Evolutionary conservation across 2,113 vertebrate species (phyloP).

Genomic region (Myotis brandtii): DNA sequence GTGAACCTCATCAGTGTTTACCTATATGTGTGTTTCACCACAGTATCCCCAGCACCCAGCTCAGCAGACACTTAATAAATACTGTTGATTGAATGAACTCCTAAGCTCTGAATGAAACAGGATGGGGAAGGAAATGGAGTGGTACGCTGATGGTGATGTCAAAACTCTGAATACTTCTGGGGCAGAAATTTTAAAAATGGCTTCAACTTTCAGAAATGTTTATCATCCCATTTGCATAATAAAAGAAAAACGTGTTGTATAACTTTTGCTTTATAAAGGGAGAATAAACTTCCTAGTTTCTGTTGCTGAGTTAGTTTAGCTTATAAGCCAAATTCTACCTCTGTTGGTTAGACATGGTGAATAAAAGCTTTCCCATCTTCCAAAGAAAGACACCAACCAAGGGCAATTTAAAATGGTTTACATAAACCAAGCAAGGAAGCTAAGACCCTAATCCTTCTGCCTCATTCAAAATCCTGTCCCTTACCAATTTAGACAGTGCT

Average conservation of each 20-base stretch:
- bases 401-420: not conserved
- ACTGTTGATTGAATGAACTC: not conserved
- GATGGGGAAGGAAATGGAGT: not conserved
- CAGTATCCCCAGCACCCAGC: not conserved
- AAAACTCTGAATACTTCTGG: not conserved
- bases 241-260: not conserved
- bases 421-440: not conserved
- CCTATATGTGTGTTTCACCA: not conserved
- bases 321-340: conserved; percentile 19
- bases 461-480: not conserved
- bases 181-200: not conserved
- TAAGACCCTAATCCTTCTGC: not conserved
- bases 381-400: not conserved
- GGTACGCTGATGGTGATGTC: no score
- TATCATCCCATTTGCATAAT: not conserved
- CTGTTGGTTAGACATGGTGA: not conserved
- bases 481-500: not conserved
- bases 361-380: not conserved
- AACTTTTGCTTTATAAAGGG: not conserved
- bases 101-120: not conserved
- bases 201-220: not conserved
- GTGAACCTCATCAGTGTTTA: not conserved
- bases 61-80: not conserved
- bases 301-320: not conserved
- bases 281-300: conserved; percentile 4